These are phyloP conservation scores for Cotesia congregata DNA, from an alignment of 2,888 invertebrate genomes.

Conservation along the genomic window DNA sequence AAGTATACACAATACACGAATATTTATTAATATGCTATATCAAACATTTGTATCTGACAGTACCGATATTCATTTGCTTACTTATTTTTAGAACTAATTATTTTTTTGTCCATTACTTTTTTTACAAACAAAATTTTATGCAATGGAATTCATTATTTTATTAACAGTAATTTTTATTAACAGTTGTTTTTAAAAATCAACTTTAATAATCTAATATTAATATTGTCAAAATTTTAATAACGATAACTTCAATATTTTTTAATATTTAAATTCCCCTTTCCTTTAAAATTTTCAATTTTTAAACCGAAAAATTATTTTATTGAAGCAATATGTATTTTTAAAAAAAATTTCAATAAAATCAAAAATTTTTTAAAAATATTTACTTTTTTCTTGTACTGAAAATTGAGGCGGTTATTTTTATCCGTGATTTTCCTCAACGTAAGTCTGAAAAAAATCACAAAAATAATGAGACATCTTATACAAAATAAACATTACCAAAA, in stretches of 20 bases:
- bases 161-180: neutral
- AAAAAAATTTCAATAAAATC: no score
- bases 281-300: no score
- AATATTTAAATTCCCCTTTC: no score
- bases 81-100: neutral
- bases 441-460: neutral
- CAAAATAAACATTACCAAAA: constrained; percentile 12
- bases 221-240: no score
- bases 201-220: no score
- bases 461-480: constrained; percentile 2
- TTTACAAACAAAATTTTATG: neutral
- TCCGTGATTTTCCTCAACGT: neutral
- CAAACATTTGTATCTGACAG: neutral
- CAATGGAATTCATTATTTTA: neutral
- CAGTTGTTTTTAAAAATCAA: no score
- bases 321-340: no score
- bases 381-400: neutral
- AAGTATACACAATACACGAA: neutral
- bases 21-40: constrained; percentile 1
- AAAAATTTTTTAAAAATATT: no score
- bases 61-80: neutral
- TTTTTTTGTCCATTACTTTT: neutral
- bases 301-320: no score
- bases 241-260: no score
- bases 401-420: neutral